These are phyloP conservation scores for Neopipo cinnamomea DNA, from an alignment of 2,113 vertebrate species.

Conservation along the genomic window DNA sequence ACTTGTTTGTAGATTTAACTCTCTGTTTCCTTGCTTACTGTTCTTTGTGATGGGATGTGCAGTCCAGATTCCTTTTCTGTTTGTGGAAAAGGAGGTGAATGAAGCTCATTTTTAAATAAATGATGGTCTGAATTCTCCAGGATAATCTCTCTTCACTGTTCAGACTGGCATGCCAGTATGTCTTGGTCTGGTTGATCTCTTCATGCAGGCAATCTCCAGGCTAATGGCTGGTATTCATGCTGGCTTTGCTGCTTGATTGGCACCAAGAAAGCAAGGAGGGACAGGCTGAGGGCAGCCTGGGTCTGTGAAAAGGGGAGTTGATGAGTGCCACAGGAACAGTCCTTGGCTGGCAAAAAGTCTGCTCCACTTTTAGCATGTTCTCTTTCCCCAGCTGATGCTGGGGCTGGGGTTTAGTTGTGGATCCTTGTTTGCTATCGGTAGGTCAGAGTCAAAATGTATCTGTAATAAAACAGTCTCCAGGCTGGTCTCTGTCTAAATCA, in stretches of 20 bases:
- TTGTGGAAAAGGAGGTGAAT: neutral
- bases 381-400: neutral
- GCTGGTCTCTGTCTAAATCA: neutral
- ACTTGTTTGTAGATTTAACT: neutral
- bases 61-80: neutral
- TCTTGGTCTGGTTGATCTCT: neutral
- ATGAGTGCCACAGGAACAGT: neutral
- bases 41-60: neutral
- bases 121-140: neutral
- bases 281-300: neutral
- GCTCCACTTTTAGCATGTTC: neutral
- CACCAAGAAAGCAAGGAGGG: neutral
- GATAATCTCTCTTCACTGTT: neutral
- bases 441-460: neutral
- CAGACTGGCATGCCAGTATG: neutral
- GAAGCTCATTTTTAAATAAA: neutral
- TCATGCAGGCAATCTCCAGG: accelerated
- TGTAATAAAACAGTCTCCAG: neutral
- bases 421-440: neutral
- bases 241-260: neutral
- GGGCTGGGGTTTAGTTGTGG: neutral
- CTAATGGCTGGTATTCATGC: neutral
- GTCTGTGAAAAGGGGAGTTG: neutral
- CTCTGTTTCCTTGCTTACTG: neutral
- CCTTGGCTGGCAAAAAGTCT: neutral